phyloP scores from a whole-genome alignment of 2,888 invertebrate species.

The Synanthedon formicaeformis region DNA sequence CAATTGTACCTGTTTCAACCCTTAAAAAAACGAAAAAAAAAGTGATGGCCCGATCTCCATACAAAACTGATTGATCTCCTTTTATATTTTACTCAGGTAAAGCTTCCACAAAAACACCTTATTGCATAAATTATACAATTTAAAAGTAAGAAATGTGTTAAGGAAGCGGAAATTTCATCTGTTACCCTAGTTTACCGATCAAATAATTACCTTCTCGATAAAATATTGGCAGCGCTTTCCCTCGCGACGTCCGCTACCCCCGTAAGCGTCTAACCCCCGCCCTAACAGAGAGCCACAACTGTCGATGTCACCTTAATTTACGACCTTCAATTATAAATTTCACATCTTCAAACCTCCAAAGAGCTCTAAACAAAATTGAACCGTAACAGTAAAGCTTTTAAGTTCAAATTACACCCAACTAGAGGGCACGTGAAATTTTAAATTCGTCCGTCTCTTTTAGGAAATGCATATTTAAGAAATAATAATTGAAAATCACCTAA shows the following conservation, averaged over 20 bases:
- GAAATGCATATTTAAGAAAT: conserved; percentile 3
- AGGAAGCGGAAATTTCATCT: conserved; percentile 28
- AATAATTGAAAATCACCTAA: background rate
- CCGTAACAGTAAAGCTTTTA: background rate
- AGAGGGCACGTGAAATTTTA: conserved; percentile 11
- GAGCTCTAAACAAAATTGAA: conserved; percentile 1
- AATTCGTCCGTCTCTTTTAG: conserved; percentile 7
- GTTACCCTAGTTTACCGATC: conserved; percentile 44
- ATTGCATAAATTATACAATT: conserved; percentile 27
- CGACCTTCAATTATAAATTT: conserved; percentile 67
- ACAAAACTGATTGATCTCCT: too few relatives aligned
- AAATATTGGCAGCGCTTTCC: conserved; percentile 56
- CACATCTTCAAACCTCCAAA: conserved; percentile 8
- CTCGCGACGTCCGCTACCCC: conserved; percentile 18
- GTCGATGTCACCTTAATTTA: conserved; percentile 72
- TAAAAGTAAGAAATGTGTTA: conserved; percentile 36
- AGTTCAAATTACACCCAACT: background rate
- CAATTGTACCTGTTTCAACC: too few relatives aligned
- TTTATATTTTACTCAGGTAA: too few relatives aligned
- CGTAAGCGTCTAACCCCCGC: conserved; percentile 7
- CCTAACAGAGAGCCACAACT: conserved; percentile 47
- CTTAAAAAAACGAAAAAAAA: too few relatives aligned
- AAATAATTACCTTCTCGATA: conserved; percentile 65
- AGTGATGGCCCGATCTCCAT: too few relatives aligned
- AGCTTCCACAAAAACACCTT: too few relatives aligned